phyloP scores from a whole-genome alignment of 1,140 invertebrate genomes.

The Polypedilum vanderplanki region DNA sequence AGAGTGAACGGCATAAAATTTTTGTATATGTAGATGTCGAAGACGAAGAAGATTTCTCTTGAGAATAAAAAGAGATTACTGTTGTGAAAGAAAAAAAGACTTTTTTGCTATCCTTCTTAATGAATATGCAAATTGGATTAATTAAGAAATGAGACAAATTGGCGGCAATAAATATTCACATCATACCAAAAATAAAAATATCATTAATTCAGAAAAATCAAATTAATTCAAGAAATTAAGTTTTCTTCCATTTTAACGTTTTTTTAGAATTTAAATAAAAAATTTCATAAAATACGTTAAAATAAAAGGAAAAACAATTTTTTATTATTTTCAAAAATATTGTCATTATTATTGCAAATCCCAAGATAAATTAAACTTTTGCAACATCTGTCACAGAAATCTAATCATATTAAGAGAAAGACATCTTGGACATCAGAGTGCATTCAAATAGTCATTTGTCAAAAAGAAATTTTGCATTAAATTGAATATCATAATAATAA shows the following conservation, averaged over 20 bases:
- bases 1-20: neutral
- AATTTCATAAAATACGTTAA: no score
- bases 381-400: conserved; percentile 18
- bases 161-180: neutral
- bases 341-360: neutral
- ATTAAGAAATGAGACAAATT: conserved; percentile 29
- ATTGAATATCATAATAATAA: conserved; percentile 14
- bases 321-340: no score
- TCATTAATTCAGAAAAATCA: no score
- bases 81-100: neutral
- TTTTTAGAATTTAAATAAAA: no score
- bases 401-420: neutral
- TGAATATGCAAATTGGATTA: conserved; percentile 28
- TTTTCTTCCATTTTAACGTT: no score
- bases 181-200: no score
- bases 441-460: conserved; percentile 26
- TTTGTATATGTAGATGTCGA: neutral
- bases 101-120: neutral
- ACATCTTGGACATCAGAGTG: neutral
- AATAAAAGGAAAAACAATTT: no score
- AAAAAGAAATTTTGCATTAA: conserved; percentile 24
- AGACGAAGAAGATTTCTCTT: neutral
- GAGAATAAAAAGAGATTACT: neutral
- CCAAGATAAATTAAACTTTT: neutral
- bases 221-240: no score